Conservation (phyloP, 2,113 vertebrate genomes). For the Alosa alosa region DNA sequence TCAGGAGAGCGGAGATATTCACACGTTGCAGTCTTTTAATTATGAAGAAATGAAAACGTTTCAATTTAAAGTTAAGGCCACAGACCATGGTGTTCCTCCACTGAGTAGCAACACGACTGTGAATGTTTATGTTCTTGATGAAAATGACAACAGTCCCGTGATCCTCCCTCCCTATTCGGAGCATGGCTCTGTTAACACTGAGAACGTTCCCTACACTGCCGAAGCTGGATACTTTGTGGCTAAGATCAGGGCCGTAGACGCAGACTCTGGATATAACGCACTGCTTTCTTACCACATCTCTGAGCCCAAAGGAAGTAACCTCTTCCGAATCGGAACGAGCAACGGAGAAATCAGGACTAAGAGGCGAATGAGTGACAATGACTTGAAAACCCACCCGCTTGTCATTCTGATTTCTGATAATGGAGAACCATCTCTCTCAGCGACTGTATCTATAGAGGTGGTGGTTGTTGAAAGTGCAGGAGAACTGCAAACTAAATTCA, state of each 20-base stretch:
- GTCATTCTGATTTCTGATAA: constrained; percentile 70
- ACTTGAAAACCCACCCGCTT: constrained; percentile 46
- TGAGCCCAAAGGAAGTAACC: constrained; percentile 46
- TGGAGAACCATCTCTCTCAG: constrained; percentile 68
- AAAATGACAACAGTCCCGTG: constrained; percentile 42
- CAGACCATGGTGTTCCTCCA: constrained; percentile 76
- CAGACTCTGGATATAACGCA: constrained; percentile 57
- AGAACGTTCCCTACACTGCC: constrained; percentile 51
- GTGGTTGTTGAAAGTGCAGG: constrained; percentile 68
- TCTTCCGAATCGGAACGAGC: constrained; percentile 52
- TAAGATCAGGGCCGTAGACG: constrained; percentile 54
- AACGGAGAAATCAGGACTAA: constrained; percentile 50
- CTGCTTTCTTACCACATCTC: constrained; percentile 52
- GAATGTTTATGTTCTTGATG: constrained; percentile 61
- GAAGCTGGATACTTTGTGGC: constrained; percentile 52
- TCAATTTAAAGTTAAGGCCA: constrained; percentile 74
- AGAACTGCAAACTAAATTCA: constrained; percentile 69
- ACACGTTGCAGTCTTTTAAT: constrained; percentile 76
- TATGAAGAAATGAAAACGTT: constrained; percentile 76
- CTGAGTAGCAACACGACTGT: constrained; percentile 67
- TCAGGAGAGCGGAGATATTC: constrained; percentile 72
- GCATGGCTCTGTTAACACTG: constrained; percentile 52
- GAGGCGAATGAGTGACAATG: constrained; percentile 50
- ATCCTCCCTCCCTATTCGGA: constrained; percentile 54
- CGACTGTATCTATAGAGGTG: constrained; percentile 60